Evolutionary conservation across 1,140 invertebrate species (phyloP).

Genomic region (Platyura marginata): DNA sequence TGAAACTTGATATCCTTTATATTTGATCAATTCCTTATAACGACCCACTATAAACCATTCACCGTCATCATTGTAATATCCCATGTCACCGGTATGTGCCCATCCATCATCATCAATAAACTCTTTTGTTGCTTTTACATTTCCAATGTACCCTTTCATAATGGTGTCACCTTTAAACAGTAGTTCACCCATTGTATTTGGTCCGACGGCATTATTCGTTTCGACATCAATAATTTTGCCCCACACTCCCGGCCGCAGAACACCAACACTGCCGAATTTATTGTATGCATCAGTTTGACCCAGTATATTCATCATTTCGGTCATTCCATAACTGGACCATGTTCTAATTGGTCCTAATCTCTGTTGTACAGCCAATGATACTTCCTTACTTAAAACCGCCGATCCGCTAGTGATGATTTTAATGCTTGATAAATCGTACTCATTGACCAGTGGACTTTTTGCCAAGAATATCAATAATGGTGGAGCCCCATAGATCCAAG

Average conservation of each 20-base stretch:
- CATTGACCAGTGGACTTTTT: conserved; percentile 37
- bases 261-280: conserved; percentile 13
- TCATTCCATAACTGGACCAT: conserved; percentile 31
- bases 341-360: conserved; percentile 22
- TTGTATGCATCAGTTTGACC: conserved; percentile 8
- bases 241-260: not conserved
- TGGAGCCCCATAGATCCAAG: conserved; percentile 42
- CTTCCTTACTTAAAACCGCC: conserved; percentile 27
- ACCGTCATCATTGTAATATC: conserved; percentile 39
- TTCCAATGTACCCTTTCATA: conserved; percentile 23
- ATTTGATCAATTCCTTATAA: conserved; percentile 37
- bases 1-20: conserved; percentile 30
- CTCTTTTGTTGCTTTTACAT: conserved; percentile 27
- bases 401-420: conserved; percentile 36
- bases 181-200: conserved; percentile 27
- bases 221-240: conserved; percentile 10
- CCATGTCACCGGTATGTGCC: conserved; percentile 49
- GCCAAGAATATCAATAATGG: conserved; percentile 42
- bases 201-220: conserved; percentile 18
- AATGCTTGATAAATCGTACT: conserved; percentile 38
- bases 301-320: conserved; percentile 26
- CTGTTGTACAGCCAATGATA: conserved; percentile 18
- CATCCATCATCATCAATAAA: conserved; percentile 33
- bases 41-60: conserved; percentile 49
- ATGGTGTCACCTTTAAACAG: conserved; percentile 24